phyloP scores from a whole-genome alignment of 1,140 invertebrate genomes.

The Araneus ventricosus region DNA sequence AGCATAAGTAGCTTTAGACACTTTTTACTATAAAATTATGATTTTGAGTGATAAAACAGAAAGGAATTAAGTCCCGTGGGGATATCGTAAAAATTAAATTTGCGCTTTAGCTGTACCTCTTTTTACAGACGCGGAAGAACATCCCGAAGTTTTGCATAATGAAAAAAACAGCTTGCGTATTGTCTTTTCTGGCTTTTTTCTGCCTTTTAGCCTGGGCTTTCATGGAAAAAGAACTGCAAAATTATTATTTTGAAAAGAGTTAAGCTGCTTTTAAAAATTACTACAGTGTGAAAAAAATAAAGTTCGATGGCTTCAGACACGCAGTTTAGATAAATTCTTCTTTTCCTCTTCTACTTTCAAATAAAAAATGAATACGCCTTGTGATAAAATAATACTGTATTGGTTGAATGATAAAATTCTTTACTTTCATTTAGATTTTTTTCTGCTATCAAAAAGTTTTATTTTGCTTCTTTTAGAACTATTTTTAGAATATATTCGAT shows the following conservation, averaged over 20 bases:
- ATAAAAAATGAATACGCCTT: no score
- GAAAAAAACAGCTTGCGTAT: not conserved
- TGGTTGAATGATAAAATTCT: no score
- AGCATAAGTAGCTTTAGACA: not conserved
- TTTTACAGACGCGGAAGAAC: not conserved
- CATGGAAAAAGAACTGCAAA: not conserved
- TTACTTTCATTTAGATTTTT: no score
- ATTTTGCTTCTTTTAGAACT: no score
- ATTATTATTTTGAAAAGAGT: not conserved
- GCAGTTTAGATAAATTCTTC: not conserved
- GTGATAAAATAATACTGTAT: no score
- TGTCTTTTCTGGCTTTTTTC: not conserved
- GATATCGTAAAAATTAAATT: conserved; percentile 31
- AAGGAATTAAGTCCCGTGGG: conserved; percentile 1
- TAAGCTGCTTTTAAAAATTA: not conserved
- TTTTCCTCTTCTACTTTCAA: not conserved
- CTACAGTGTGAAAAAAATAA: no score
- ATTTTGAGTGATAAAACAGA: not conserved
- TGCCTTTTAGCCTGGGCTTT: not conserved
- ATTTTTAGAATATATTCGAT: no score
- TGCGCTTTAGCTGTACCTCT: not conserved
- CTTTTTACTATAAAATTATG: conserved; percentile 12
- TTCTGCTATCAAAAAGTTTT: no score
- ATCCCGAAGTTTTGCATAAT: not conserved
- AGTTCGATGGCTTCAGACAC: not conserved